phyloP scores from a whole-genome alignment of 1,140 invertebrate species.

The Euwallacea fornicatus region DNA sequence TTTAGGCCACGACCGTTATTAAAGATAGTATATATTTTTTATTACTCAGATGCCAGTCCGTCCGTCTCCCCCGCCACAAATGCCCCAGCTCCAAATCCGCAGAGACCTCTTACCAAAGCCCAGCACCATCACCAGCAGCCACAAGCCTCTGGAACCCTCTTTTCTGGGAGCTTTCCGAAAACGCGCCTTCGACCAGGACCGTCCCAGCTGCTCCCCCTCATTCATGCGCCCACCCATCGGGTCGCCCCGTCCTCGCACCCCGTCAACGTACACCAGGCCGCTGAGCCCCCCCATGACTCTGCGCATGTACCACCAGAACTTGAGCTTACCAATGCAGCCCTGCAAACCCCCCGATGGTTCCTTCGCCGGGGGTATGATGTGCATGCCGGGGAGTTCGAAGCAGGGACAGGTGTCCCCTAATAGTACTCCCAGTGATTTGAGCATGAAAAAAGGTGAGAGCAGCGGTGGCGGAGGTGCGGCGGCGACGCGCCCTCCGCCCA shows the following conservation, averaged over 20 bases:
- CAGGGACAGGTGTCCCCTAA: conserved; percentile 30
- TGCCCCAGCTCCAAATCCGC: conserved; percentile 70
- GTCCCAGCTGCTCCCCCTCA: conserved; percentile 36
- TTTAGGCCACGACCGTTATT: background rate
- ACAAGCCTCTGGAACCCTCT: conserved; percentile 39
- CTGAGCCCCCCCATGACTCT: conserved; percentile 44
- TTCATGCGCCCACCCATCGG: conserved; percentile 11
- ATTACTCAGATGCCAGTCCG: background rate
- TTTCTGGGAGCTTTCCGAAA: conserved; percentile 49
- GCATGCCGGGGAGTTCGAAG: conserved; percentile 28
- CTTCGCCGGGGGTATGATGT: background rate
- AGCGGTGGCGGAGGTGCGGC: conserved; percentile 51
- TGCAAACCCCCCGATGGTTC: conserved; percentile 43
- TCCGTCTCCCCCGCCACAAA: conserved; percentile 42
- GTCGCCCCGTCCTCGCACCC: conserved; percentile 28
- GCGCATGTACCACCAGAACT: conserved; percentile 38
- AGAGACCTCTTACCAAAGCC: conserved; percentile 62
- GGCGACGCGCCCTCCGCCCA: conserved; percentile 56
- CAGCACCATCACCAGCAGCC: conserved; percentile 54
- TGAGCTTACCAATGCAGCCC: conserved; percentile 26
- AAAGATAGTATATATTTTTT: too few species aligned
- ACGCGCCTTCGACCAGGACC: conserved; percentile 46
- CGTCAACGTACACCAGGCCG: conserved; percentile 23
- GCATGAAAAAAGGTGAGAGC: conserved; percentile 50
- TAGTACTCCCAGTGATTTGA: conserved; percentile 50